These are phyloP conservation scores for Peromyscus polionotus DNA, from an alignment of 2,113 vertebrate genomes.

Conservation along the genomic window DNA sequence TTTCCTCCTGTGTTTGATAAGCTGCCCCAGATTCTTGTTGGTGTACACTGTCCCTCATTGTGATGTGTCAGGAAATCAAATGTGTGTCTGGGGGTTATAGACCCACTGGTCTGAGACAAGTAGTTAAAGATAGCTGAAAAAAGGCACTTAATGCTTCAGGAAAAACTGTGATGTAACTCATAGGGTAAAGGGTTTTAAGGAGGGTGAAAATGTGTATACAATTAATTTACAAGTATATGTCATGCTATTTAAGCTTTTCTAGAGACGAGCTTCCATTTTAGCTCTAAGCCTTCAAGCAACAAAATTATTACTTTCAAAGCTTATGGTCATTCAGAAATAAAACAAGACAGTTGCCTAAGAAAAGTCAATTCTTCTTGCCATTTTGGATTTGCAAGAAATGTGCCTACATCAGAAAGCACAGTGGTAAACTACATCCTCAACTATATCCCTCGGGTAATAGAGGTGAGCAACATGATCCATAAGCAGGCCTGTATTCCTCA, in stretches of 20 bases:
- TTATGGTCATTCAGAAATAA: neutral
- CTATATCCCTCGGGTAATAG: neutral
- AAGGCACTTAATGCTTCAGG: neutral
- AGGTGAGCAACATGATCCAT: neutral
- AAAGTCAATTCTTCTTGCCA: neutral
- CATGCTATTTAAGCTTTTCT: neutral
- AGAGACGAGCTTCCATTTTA: neutral
- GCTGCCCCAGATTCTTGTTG: neutral
- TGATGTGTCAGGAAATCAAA: neutral
- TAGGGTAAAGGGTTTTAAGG: neutral
- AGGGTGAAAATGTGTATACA: neutral
- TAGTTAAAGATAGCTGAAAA: neutral
- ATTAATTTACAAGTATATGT: neutral
- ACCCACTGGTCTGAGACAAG: neutral
- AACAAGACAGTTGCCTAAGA: conserved; percentile 6
- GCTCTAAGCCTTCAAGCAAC: neutral
- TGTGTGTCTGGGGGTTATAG: neutral
- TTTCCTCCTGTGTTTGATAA: neutral
- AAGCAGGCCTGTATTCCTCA: conserved; percentile 12
- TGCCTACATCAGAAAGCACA: neutral
- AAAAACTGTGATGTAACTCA: neutral
- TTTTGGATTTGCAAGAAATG: neutral
- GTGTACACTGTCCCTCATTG: neutral
- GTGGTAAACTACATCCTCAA: neutral
- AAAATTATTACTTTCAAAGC: neutral